Base-by-base conservation (phyloP, 2,888 invertebrate species). In the Drosophila suboccidentalis region DNA sequence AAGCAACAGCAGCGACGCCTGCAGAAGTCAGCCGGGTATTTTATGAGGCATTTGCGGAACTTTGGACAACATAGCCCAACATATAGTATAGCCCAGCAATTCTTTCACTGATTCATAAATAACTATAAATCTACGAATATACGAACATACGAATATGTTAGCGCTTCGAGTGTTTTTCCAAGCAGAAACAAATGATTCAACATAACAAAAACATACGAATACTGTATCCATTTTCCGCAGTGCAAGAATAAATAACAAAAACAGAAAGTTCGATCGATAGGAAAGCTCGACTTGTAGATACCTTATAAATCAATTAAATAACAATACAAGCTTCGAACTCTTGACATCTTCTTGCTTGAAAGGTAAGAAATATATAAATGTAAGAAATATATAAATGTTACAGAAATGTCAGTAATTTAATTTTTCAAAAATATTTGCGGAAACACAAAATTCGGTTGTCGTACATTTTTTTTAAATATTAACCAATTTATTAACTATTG, bases 1-100 rank as follows among this genome's bases (percentile, higher is more conserved):
- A 72, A 75, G 68, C 83, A 86, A 82, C 74, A 86, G 60, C 54
- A 71, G 71, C 68, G 39, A 29, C 34, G 64, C 59, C 44, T 51
- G 55, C 54, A 50, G 29, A 74, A 63, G 54, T 59, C 66, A 47
- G 57, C 38, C 32, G 29, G 46, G 67, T 43, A 69, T 75, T 74
- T 60, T 59, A 74, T 70, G 58, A 47, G 47, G 60, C 36, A 72
- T 54, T 61, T 64, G 44, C 32, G 61, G 53, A 39, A 68, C 49
- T 58, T 51, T 19, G 32, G 29, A 58, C 3, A 47, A 47, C 58
- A 58, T 58, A 58, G 8, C 43, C 63, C 34, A 17, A 9, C 36
- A 36, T 51, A 51, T 26, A 26, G 26, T 26, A 26, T 15, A 22
- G 17, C 13, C 41, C 13, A 32, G 41, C 19, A 55, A 43, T 32